Percentiles rank a stretch among this genome's conserved stretches.
These are phyloP conservation scores for Callipepla californica DNA, from an alignment of 2,113 vertebrate species.

Conservation along the genomic window DNA sequence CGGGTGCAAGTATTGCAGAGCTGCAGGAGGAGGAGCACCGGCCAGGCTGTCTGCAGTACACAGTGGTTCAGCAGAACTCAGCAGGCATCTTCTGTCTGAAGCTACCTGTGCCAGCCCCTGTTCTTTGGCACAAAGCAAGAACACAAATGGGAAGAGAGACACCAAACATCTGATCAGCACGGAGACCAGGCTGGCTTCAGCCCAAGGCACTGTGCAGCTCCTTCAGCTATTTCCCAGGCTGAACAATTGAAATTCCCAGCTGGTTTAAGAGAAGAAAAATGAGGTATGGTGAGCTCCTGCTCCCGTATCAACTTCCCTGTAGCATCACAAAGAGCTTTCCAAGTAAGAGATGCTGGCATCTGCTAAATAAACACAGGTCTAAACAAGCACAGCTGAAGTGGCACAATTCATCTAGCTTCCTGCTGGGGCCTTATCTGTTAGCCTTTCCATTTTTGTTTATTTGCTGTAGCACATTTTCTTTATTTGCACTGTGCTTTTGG, in stretches of 20 bases:
- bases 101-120: fast-evolving
- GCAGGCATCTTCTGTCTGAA: background rate
- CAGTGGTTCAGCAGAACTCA: background rate
- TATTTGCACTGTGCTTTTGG: background rate
- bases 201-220: background rate
- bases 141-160: background rate
- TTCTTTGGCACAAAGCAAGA: background rate
- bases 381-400: background rate
- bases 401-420: background rate
- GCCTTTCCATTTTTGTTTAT: background rate
- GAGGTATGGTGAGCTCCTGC: background rate
- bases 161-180: background rate
- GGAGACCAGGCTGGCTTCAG: background rate
- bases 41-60: background rate
- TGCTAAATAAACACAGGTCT: background rate
- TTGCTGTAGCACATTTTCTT: background rate
- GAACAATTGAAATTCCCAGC: background rate
- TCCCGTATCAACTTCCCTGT: constrained; percentile 43
- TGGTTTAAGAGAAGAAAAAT: background rate
- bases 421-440: background rate
- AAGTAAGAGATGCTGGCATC: background rate
- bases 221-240: background rate
- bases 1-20: fast-evolving
- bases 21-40: background rate
- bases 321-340: background rate